Evolutionary conservation across 2,888 invertebrate species (phyloP).

Genomic region (Agrilus mali): DNA sequence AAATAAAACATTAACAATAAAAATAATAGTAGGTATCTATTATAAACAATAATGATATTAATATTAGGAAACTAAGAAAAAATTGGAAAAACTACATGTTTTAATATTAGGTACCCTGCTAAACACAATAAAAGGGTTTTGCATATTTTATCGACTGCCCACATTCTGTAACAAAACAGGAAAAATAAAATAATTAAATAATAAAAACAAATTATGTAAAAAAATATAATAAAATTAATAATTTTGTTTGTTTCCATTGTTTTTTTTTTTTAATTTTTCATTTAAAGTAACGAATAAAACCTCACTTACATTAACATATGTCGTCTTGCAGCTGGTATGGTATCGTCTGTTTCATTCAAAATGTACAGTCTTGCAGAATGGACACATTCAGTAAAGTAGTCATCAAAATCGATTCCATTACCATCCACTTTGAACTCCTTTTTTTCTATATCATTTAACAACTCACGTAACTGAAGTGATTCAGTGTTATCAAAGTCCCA

Average conservation of each 20-base stretch:
- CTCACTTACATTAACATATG: conserved; percentile 67
- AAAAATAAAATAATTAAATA: not conserved
- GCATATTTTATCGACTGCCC: conserved; percentile 64
- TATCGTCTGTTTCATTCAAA: conserved; percentile 70
- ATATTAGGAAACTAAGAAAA: too few species aligned
- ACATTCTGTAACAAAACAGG: conserved; percentile 59
- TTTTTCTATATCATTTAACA: conserved; percentile 53
- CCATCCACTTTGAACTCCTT: conserved; percentile 58
- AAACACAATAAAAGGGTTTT: conserved; percentile 43
- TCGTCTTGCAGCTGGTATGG: conserved; percentile 63
- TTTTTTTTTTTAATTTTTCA: too few species aligned
- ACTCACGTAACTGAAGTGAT: conserved; percentile 41
- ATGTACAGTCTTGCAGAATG: conserved; percentile 67
- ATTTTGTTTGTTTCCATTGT: not conserved
- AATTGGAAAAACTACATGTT: too few species aligned
- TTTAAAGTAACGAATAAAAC: too few species aligned
- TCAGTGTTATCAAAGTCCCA: conserved; percentile 77
- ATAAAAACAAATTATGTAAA: conserved; percentile 1
- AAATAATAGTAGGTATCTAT: too few species aligned
- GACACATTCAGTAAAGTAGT: conserved; percentile 75
- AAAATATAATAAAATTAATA: conserved; percentile 2
- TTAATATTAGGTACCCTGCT: too few species aligned
- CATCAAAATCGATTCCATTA: conserved; percentile 57
- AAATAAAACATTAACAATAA: too few species aligned
- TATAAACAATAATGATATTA: too few species aligned